phyloP scores from a whole-genome alignment of 1,140 invertebrate genomes.

The Papilio aristodemus region DNA sequence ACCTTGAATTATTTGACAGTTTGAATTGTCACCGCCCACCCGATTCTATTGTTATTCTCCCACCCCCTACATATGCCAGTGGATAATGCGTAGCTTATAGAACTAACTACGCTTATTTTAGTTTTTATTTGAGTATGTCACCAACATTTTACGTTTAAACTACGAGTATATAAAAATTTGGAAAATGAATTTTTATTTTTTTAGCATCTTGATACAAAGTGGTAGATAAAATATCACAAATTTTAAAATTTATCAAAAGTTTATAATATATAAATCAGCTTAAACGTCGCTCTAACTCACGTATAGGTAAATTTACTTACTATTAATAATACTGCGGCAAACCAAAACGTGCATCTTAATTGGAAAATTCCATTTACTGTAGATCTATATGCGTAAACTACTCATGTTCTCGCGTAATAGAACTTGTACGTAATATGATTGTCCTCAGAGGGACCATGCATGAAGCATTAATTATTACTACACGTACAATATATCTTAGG shows the following conservation, averaged over 20 bases:
- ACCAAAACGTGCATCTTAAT: constrained; percentile 1
- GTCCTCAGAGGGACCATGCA: constrained; percentile 53
- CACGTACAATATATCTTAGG: constrained; percentile 36
- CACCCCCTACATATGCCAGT: constrained; percentile 42
- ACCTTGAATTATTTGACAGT: constrained; percentile 77
- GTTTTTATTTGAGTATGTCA: background rate
- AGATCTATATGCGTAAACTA: constrained; percentile 23
- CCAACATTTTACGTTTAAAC: no score
- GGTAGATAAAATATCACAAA: no score
- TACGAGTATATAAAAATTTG: no score
- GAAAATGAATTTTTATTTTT: no score
- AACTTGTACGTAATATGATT: constrained; percentile 34
- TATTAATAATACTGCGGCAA: background rate
- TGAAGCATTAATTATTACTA: constrained; percentile 60
- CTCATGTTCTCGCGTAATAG: constrained; percentile 15
- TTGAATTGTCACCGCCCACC: constrained; percentile 68
- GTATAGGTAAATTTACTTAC: background rate
- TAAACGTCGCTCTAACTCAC: no score
- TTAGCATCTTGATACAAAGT: no score
- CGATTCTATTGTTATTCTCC: constrained; percentile 67
- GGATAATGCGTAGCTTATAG: constrained; percentile 57
- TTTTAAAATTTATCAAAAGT: no score
- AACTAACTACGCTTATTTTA: constrained; percentile 43
- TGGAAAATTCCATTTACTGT: constrained; percentile 20
- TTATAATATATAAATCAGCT: no score